Base-by-base conservation (phyloP, 2,888 invertebrate species). In the Epinotia brunnichana region DNA sequence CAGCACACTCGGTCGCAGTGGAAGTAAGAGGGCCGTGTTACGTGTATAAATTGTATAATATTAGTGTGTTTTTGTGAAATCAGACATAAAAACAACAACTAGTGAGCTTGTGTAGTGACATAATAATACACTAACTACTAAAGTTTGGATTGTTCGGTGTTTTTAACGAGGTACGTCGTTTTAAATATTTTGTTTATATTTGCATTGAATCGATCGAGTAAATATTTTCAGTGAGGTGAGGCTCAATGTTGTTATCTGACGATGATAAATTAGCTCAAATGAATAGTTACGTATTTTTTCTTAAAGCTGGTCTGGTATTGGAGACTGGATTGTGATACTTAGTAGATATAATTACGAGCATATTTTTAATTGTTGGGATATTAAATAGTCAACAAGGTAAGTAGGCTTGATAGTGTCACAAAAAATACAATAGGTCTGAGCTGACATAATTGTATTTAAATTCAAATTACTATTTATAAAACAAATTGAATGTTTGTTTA, bases 181-280 rank as follows among this genome's bases (percentile, higher is more conserved):
- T 53, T 39, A 9, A 35, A 64, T 53, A 35, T n/a, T 4, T 53
- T 64, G 53, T 64, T 51, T 53, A 63, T 29, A 51, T 63, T 53
- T 64, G 53, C 35, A n/a, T 64, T 19, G 15, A 15, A 53, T 63
- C 51, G 62, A 63, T 64, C 35, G 35, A 35, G 13, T 53, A 63
- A 51, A 29, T 51, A 15, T 48, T 63, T 17, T 35, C 17, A 13
- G 2, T n/a, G 60, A 15, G 13, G 10, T 5, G 13, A 29, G 63
- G 13, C 35, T 53, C 13, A 51, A 62, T 44, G 44, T 51, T 51
- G 41, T 41, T 48, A 61, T 60, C 60, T 13, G 7, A 61, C 5
- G 2, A 61, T 0, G 9, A 24, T 24, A 62, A 11, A 44, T 35
- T 61, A 4, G 21, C 61, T 15, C 2, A 9, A 2, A 5, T 15